phyloP scores from a whole-genome alignment of 1,140 invertebrate species.

The Zaprionus davidi region DNA sequence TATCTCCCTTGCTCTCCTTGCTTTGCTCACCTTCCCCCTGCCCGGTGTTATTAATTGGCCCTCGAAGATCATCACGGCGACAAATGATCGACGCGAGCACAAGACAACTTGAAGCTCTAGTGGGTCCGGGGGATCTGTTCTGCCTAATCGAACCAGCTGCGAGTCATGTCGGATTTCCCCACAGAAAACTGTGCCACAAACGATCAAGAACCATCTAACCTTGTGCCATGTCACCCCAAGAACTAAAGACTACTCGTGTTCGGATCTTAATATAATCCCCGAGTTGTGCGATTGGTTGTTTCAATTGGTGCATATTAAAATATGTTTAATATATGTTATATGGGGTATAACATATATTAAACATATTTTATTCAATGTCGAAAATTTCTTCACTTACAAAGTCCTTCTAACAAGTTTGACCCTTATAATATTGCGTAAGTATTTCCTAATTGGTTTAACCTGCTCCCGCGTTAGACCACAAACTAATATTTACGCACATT shows the following conservation, averaged over 20 bases:
- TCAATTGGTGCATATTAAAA: not conserved
- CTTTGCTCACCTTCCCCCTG: not conserved
- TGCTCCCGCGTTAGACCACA: not conserved
- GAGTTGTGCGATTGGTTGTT: not conserved
- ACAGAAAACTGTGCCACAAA: slow-evolving; percentile 29
- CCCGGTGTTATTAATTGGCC: slow-evolving; percentile 16
- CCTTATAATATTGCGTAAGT: not conserved
- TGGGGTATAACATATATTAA: no score
- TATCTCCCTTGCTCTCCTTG: no score
- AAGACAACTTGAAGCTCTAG: not conserved
- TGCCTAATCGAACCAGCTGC: not conserved
- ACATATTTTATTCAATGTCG: no score
- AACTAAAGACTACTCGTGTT: not conserved
- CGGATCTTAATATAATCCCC: not conserved
- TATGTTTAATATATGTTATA: not conserved
- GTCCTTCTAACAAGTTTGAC: not conserved
- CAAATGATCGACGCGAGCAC: slow-evolving; percentile 21
- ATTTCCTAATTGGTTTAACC: slow-evolving; percentile 36
- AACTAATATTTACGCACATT: not conserved
- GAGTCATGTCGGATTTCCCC: slow-evolving; percentile 10
- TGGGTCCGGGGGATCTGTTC: not conserved
- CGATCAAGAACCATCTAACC: not conserved
- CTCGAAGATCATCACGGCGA: slow-evolving; percentile 13
- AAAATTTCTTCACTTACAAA: not conserved
- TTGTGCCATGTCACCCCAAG: not conserved